Evolutionary conservation across 2,113 vertebrate species (phyloP), one percentile per base, ranked within the genome.

Genomic region (Gallinago media): DNA sequence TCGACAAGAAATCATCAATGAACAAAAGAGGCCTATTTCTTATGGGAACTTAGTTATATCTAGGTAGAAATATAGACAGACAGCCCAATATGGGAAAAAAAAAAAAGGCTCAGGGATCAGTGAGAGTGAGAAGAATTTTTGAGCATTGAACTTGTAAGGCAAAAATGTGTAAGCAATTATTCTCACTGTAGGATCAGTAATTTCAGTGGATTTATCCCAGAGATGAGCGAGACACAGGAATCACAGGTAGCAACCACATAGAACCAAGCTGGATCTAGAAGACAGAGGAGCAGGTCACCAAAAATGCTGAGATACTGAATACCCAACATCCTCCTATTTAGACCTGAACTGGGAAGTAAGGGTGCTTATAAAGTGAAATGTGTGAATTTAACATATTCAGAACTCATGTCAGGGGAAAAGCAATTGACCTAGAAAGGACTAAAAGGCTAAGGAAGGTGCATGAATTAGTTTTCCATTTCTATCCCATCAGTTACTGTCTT

Each of bases 291-390:
- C 2, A 50, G 3, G 9, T 25, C 22, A 58, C 29, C 11, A 75
- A 71, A 77, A 85, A 47, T 61, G 4, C 7, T 85, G 13, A 22
- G 16, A 20, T n/a, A 49, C 14, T 88, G 50, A 74, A 38, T 55
- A 59, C 5, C 5, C 6, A n/a, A 4, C 27, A 50, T 36, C 8
- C 6, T 91, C 3, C 18, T 54, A 12, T 22, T 62, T 61, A 58
- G 20, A 25, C 34, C 23, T 83, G 40, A 78, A 2, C 3, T 42
- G 7, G 1, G 4, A 3, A 1, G 8, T 75, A 44, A 26, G 4
- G 13, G 6, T 29, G 15, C 15, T 76, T 63, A 27, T 47, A 27
- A 46, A 75, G 8, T 31, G 38, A 55, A 46, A 62, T 42, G 3
- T 36, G 7, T 38, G 47, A 19, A 50, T 25, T 15, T 38, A 38